Base-by-base conservation (phyloP, 1,140 invertebrate genomes). In the Harlomillsia oculata region DNA sequence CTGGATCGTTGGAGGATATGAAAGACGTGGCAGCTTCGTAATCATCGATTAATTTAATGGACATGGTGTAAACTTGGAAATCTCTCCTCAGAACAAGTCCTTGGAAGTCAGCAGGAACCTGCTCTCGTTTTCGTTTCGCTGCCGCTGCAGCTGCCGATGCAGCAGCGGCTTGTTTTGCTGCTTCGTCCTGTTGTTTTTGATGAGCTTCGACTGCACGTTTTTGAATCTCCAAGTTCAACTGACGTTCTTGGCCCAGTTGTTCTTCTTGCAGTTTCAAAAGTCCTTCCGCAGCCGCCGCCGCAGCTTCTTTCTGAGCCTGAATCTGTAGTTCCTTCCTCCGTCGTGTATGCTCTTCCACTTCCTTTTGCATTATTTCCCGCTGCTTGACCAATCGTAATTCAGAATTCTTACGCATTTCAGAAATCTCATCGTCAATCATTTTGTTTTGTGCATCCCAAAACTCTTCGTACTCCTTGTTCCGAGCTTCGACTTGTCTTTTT, bases 51-150 rank as follows among this genome's bases (percentile, higher is more conserved):
- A 60, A 18, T 5, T 53, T 36, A n/a, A 56, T 49, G 1, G 46
- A 53, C 34, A 46, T 60, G 5, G 44, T 32, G 44, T 62, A 65
- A 14, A 28, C 43, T 13, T 43, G 26, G 32, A 62, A 25, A 50
- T 65, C 64, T 25, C 30, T 30, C 11, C 26, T n/a, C 6, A 62
- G 32, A 44, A 65, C 51, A 26, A 18, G 44, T 13, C 54, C 52
- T 18, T 28, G 11, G 21, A 65, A 49, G 36, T 55, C 64, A 13
- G 37, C 13, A 14, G 54, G 60, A 34, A 62, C 50, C 2, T n/a
- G n/a, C n/a, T n/a, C n/a, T 46, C 41, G n/a, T 39, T 23, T 9
- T 40, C 25, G 28, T 56, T 41, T 18, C 21, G 45, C 11, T 21
- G 13, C 8, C n/a, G 18, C 16, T 32, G 45, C 18, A 48, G 14